Evolutionary conservation across 2,888 invertebrate genomes (phyloP), one percentile per base, ranked within the genome.

Genomic region (Syrista parreyssii): DNA sequence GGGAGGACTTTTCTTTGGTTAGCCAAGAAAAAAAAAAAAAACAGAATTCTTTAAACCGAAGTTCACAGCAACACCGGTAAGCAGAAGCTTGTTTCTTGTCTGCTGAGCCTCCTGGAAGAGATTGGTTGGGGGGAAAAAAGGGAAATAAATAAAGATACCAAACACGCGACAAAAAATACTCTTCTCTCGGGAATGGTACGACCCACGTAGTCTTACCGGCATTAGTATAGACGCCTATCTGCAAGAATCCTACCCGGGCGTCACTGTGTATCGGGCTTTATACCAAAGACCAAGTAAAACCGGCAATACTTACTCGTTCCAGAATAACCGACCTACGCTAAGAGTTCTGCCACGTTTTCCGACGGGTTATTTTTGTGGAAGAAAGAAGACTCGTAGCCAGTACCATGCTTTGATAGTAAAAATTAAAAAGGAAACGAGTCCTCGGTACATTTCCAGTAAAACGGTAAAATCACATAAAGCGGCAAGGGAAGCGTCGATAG

Each of bases 251-350:
- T 23, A 9, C 23, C 55, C 9, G 23, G 32, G 11, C 30, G 71
- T n/a, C 6, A 9, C 55, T 55, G 55, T 55, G 55, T 55, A 55
- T 55, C 55, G 23, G 23, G 23, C 55, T 55, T 55, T 6, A 23
- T 23, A 55, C 15, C 23, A 6, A 23, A 55, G 23, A 23, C 23
- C 55, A 55, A 55, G 55, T 15, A 1, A 55, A 55, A 23, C 55
- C 55, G 55, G 55, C 55, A 55, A 55, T 55, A 55, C 55, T 71
- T 34, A 32, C 30, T 35, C 35, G 78, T 76, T 76, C 76, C 71
- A 32, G 80, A 80, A 82, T 82, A 81, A 82, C 76, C 81, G 84
- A 84, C 82, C 84, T 84, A 83, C 82, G 82, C 77, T 82, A 84
- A 83, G 79, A 83, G 79, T 76, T 78, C 31, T 23, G 55, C 55